Evolutionary conservation across 2,113 vertebrate genomes (phyloP).

Genomic region (Apteryx owenii): DNA sequence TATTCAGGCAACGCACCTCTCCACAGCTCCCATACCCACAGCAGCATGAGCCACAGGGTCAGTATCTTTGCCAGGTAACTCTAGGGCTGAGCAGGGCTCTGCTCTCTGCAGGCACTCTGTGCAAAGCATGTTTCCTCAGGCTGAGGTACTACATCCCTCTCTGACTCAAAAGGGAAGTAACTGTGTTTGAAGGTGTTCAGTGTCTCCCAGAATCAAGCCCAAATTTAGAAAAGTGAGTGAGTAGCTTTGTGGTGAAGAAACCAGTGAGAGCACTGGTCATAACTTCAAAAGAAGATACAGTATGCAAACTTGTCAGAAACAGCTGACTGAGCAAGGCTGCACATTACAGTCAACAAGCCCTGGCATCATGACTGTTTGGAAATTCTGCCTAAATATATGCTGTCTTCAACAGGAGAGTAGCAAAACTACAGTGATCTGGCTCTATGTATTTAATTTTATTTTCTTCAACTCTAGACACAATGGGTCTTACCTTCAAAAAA

Average conservation of each 20-base stretch:
- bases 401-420: background rate
- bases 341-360: background rate
- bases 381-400: background rate
- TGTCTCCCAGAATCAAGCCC: background rate
- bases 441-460: background rate
- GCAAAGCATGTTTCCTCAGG: background rate
- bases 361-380: background rate
- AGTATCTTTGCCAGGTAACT: background rate
- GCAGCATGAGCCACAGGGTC: background rate
- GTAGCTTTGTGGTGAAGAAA: background rate
- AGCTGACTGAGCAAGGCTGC: background rate
- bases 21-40: background rate
- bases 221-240: background rate
- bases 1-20: background rate
- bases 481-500: background rate
- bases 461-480: background rate
- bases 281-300: background rate
- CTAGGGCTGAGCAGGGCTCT: background rate
- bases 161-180: background rate
- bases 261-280: background rate
- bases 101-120: background rate
- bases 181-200: background rate
- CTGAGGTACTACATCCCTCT: background rate
- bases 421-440: background rate
- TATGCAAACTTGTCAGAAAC: background rate